Evolutionary conservation across 1,140 invertebrate species (phyloP), one percentile per base, ranked within the genome.

Genomic region (Hermetia illucens): DNA sequence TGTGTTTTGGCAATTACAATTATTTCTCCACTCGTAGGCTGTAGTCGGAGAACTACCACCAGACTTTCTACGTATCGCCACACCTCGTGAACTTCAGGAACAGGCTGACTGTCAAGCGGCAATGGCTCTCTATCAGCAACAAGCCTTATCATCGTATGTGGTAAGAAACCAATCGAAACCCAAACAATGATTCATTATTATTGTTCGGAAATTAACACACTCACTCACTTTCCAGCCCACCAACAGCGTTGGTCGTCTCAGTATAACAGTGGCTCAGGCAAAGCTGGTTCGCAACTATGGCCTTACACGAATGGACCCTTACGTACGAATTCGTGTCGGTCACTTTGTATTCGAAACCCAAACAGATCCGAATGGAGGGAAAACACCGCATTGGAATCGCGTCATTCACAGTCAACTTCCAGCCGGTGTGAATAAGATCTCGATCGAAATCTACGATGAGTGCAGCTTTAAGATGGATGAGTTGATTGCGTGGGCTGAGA

Each of bases 251-350:
- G 85, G 85, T 2, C 69, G 79, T 45, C 65, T 93, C 16, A 85
- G 74, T 45, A 76, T 93, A 40, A 88, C 82, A 13, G 72, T 90
- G 44, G 76, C 73, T 34, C 83, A 90, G 63, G 84, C 91, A 6
- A 92, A 89, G 64, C 66, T 98, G 36, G 79, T 80, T 2, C 95
- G 96, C 65, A 97, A 96, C 63, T 98, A 97, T 76, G 92, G 93
- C 59, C 69, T 97, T 45, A 87, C 88, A 3, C 71, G 86, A 43
- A 97, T 96, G 92, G 91, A 96, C 65, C 91, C 91, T 0, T 96
- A 96, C 62, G 87, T 87, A n/a, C 70, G 91, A 47, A 56, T 96
- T 32, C 70, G 89, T 47, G 74, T 97, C 24, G 93, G 91, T 2
- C 89, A 95, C 59, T 78, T 78, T 44, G 79, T 94, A 25, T 94